Conservation (phyloP, 2,888 invertebrate species). For the Brenthis hecate region DNA sequence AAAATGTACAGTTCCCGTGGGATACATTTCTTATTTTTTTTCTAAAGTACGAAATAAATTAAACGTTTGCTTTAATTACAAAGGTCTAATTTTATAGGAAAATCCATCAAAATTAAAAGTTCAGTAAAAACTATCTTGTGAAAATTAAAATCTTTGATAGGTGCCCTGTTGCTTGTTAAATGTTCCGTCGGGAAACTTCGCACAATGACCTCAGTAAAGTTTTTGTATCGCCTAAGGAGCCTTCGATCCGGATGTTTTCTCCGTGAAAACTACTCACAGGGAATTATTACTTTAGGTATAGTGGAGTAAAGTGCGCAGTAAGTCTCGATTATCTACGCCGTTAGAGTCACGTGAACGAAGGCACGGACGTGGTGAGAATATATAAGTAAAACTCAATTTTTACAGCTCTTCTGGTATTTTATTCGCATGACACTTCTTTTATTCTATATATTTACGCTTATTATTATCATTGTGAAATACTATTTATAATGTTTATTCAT, state of each 20-base stretch:
- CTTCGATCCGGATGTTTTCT: constrained; percentile 24
- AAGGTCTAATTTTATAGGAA: background rate
- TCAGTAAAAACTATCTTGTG: background rate
- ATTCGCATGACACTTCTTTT: constrained; percentile 8
- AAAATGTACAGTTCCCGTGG: no score
- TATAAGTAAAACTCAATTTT: constrained; percentile 65
- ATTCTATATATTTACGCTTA: background rate
- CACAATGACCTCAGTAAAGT: constrained; percentile 31
- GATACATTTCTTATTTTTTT: no score
- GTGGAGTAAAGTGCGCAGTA: constrained; percentile 74
- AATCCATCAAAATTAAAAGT: background rate
- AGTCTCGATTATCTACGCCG: constrained; percentile 80
- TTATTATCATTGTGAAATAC: background rate
- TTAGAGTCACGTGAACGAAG: constrained; percentile 80
- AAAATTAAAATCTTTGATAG: constrained; percentile 11
- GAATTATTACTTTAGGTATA: constrained; percentile 73
- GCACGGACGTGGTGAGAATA: constrained; percentile 73
- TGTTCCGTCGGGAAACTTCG: constrained; percentile 27
- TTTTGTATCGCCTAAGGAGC: constrained; percentile 31
- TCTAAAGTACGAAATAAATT: background rate
- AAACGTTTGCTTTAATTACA: background rate
- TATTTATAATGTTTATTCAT: background rate
- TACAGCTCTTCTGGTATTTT: constrained; percentile 38
- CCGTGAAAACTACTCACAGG: constrained; percentile 22
- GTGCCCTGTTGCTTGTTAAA: constrained; percentile 27